Base-by-base conservation (phyloP, 1,140 invertebrate species). In the Bactericera cockerelli region DNA sequence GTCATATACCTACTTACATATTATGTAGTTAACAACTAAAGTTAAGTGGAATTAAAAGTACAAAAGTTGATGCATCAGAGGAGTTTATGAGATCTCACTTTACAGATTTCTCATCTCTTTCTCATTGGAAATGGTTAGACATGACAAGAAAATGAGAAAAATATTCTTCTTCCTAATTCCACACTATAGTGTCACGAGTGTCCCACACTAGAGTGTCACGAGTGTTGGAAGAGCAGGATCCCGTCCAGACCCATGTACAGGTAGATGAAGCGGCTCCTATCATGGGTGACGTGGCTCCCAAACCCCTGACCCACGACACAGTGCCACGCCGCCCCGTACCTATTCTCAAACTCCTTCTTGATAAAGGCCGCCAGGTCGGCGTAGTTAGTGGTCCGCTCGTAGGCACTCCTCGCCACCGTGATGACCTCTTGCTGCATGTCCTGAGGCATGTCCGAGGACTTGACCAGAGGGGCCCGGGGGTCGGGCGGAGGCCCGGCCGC, bases 281-380 rank as follows among this genome's bases (percentile, higher is more conserved):
- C 42, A 49, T 49, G 42, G 8, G 42, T 49, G 42, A 49, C 22
- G n/a, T 10, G 19, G 42, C 42, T 49, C 3, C 42, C 42, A n/a
- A 49, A 49, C 8, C 42, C 42, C 22, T 49, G n/a, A 4, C 42
- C 42, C 42, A 49, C 42, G 19, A 49, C 42, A 49, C 42, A 49
- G 19, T 49, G 42, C 42, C 42, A 49, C n/a, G n/a, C 22, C 22
- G 42, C 8, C 3, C 42, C 42, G 19, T 49, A 49, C n/a, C 19
- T 49, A 49, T 49, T 49, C 22, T 49, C 42, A 49, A 49, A 49
- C 8, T 49, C n/a, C 22, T 49, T 49, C 42, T 49, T 49, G n/a
- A 49, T 49, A 49, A 6, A 49, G 22, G 42, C 42, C 22, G 42
- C 42, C 42, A 49, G n/a, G n/a, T 49, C 42, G n/a, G 42, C n/a